These are phyloP conservation scores for Achatina immaculata DNA, from an alignment of 1,140 invertebrate genomes.

Conservation along the genomic window DNA sequence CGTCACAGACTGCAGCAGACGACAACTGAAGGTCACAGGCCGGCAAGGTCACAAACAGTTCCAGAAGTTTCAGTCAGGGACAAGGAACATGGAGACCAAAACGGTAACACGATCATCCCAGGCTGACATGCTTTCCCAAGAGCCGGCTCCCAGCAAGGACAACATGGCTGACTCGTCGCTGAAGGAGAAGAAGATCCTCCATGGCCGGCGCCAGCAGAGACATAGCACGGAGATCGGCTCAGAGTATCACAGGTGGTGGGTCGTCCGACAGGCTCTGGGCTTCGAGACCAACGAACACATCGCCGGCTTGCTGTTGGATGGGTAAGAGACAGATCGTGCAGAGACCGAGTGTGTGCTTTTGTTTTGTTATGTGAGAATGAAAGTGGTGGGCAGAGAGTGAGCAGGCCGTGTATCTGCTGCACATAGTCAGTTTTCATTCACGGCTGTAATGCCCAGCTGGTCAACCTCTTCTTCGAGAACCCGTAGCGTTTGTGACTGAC, in stretches of 20 bases:
- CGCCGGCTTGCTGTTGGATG: conserved; percentile 24
- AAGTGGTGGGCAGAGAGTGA: no score
- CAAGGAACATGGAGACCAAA: background rate
- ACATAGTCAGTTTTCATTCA: no score
- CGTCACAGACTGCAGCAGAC: background rate
- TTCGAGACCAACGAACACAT: conserved; percentile 35
- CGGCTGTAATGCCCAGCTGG: no score
- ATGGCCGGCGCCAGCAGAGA: conserved; percentile 28
- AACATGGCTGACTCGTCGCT: background rate
- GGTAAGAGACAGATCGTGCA: no score
- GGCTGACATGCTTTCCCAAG: background rate
- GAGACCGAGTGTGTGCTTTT: no score
- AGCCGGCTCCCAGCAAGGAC: background rate
- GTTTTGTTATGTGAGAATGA: no score
- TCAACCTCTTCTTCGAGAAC: no score
- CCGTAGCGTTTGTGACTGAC: no score
- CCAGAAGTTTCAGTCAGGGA: background rate
- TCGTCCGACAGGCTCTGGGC: conserved; percentile 16
- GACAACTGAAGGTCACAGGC: background rate
- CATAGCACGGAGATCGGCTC: conserved; percentile 30
- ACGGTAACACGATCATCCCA: background rate
- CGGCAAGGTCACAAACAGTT: background rate
- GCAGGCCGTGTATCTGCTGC: no score
- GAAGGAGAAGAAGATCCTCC: conserved; percentile 30
- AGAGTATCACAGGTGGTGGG: conserved; percentile 36